Conservation (phyloP, 1,140 invertebrate genomes). For the Acromyrmex heyeri region DNA sequence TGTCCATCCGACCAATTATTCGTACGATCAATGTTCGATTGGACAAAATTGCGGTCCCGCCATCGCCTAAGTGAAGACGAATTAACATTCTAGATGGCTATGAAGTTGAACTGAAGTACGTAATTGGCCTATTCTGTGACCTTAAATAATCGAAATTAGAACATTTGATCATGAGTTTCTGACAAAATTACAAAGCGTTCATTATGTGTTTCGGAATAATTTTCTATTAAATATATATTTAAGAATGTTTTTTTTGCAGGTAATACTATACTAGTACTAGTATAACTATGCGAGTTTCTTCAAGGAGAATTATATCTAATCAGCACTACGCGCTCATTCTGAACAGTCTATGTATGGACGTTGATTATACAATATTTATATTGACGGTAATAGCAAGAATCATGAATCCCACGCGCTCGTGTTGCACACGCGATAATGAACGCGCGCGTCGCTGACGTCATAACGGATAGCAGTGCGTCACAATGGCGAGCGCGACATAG, state of each 20-base stretch:
- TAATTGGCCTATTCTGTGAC: slow-evolving; percentile 4
- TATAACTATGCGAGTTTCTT: neutral
- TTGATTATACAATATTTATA: neutral
- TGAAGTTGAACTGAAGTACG: slow-evolving; percentile 10
- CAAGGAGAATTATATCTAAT: neutral
- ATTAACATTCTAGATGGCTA: slow-evolving; percentile 44
- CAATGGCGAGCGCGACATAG: slow-evolving; percentile 13
- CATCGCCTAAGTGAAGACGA: slow-evolving; percentile 45
- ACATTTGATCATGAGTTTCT: neutral
- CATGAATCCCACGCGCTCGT: neutral
- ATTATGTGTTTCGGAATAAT: neutral
- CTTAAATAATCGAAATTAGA: neutral
- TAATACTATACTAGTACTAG: neutral
- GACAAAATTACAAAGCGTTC: neutral
- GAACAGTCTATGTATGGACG: neutral
- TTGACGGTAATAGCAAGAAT: neutral
- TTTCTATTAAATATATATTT: neutral
- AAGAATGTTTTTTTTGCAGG: neutral
- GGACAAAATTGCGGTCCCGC: slow-evolving; percentile 43
- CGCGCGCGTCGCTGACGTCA: neutral
- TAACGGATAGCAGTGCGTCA: neutral
- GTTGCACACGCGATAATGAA: neutral
- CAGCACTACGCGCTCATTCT: neutral
- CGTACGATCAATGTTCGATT: slow-evolving; percentile 33
- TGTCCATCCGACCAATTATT: neutral